phyloP scores from a whole-genome alignment of 2,113 vertebrate genomes.

The Ochotona curzoniae region DNA sequence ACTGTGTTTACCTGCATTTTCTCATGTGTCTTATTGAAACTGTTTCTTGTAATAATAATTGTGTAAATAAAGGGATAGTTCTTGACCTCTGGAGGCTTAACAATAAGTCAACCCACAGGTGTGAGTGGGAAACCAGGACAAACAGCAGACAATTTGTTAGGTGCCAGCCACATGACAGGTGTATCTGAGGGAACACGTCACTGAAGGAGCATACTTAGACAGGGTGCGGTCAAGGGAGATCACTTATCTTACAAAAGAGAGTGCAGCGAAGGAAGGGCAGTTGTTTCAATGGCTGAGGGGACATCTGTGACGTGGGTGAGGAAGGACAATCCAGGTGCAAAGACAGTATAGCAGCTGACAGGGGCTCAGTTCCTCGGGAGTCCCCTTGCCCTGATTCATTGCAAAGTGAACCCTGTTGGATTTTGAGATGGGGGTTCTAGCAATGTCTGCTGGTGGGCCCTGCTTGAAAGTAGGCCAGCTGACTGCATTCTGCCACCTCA shows the following conservation, averaged over 20 bases:
- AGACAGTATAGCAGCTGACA: neutral
- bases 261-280: slow-evolving; percentile 49
- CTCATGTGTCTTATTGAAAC: neutral
- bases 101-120: neutral
- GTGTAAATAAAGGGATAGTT: slow-evolving; percentile 22
- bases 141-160: neutral
- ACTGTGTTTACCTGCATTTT: neutral
- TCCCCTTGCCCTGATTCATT: neutral
- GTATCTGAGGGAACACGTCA: neutral
- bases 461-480: too few species aligned
- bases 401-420: neutral
- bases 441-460: neutral
- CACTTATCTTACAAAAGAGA: neutral
- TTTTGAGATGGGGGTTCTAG: neutral
- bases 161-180: slow-evolving; percentile 2
- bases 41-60: neutral
- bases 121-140: neutral
- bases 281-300: neutral
- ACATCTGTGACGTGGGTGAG: neutral
- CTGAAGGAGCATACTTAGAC: slow-evolving; percentile 37
- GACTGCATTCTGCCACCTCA: neutral
- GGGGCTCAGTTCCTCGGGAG: neutral
- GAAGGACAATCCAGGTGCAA: neutral
- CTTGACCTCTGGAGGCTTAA: slow-evolving; percentile 42
- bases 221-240: neutral